Evolutionary conservation across 64 coral and sea anemone genomes (phyloP).

Genomic region (Pachyseris speciosa): DNA sequence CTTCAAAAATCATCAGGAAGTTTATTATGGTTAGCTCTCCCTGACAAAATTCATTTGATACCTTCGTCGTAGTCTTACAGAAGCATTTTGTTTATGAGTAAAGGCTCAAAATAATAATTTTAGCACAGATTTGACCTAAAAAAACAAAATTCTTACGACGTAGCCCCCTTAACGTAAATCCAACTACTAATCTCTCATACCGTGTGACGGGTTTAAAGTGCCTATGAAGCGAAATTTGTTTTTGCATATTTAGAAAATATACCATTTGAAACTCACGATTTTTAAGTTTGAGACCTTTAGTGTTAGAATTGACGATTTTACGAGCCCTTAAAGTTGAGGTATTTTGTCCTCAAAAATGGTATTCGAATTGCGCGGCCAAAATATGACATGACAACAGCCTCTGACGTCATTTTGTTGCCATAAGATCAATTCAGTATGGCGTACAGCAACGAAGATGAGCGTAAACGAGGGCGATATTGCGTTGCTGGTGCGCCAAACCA

Average conservation of each 20-base stretch:
- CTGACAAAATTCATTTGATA: too few relatives aligned
- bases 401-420: constrained; percentile 56
- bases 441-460: constrained; percentile 1
- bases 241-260: not conserved
- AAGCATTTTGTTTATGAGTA: too few relatives aligned
- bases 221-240: not conserved
- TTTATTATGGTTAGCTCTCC: too few relatives aligned
- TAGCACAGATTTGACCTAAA: too few relatives aligned
- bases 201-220: too few relatives aligned
- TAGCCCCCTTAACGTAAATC: too few relatives aligned
- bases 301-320: not conserved
- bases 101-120: too few relatives aligned
- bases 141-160: too few relatives aligned
- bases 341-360: not conserved
- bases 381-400: constrained; percentile 6
- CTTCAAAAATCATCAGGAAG: too few relatives aligned
- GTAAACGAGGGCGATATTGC: not conserved
- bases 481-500: not conserved
- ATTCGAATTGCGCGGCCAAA: constrained; percentile 30
- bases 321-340: not conserved
- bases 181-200: too few relatives aligned
- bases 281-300: not conserved
- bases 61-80: too few relatives aligned
- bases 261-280: not conserved
- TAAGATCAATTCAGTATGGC: not conserved